Evolutionary conservation across 1,140 invertebrate species (phyloP).

Genomic region (Trialeurodes vaporariorum): DNA sequence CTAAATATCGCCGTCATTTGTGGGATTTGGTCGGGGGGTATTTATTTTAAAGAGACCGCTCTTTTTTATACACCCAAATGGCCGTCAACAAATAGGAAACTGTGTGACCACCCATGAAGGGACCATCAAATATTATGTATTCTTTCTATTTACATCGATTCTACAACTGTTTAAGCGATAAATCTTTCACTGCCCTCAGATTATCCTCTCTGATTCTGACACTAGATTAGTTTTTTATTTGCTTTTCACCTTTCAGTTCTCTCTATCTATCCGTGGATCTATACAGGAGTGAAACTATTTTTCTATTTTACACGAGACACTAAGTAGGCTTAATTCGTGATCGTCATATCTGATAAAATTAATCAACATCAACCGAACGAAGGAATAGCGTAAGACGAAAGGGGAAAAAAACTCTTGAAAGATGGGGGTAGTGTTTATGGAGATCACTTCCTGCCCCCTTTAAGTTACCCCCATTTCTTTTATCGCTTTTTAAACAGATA

Average conservation of each 20-base stretch:
- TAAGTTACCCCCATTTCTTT: too few relatives aligned
- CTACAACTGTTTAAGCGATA: background rate
- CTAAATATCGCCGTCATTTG: too few relatives aligned
- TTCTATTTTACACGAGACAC: background rate
- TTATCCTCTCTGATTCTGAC: background rate
- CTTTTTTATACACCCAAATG: too few relatives aligned
- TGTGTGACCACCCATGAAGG: background rate
- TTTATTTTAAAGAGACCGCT: too few relatives aligned
- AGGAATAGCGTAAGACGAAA: too few relatives aligned
- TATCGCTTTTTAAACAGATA: too few relatives aligned
- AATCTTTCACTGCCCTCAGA: background rate
- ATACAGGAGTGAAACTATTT: background rate
- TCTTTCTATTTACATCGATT: constrained; percentile 1
- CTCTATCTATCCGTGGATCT: too few relatives aligned
- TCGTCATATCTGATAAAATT: background rate
- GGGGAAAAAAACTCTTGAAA: too few relatives aligned
- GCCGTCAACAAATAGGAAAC: too few relatives aligned
- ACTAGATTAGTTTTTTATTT: background rate
- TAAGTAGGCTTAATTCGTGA: background rate
- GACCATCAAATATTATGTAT: constrained; percentile 1
- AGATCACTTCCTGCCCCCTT: too few relatives aligned
- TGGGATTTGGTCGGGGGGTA: too few relatives aligned
- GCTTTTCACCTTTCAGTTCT: background rate
- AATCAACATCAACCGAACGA: background rate
- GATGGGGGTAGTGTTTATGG: too few relatives aligned